A percentile compares a stretch with the other conserved stretches of the same genome.
Conservation (phyloP, 2,113 vertebrate species). For the Macrotis lagotis region DNA sequence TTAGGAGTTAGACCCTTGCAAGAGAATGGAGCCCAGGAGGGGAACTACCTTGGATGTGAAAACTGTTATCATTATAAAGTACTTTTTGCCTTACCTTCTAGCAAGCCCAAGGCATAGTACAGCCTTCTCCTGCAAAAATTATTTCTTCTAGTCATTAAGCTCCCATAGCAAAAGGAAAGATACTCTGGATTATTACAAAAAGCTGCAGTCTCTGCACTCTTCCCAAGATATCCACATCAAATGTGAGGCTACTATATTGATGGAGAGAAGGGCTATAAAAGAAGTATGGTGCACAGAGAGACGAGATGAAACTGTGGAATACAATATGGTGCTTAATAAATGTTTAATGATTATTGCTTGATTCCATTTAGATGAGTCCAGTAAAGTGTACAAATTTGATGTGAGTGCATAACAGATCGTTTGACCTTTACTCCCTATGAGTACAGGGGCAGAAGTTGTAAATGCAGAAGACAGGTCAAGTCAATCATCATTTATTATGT, state of each 20-base stretch:
- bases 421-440: not conserved
- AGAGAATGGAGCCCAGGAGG: not conserved
- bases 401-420: not conserved
- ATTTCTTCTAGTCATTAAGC: not conserved
- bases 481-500: not conserved
- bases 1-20: not conserved
- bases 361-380: not conserved
- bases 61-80: not conserved
- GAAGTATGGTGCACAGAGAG: not conserved
- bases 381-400: not conserved
- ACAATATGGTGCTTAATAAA: not conserved
- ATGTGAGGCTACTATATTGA: not conserved
- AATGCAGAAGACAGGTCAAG: not conserved
- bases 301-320: not conserved
- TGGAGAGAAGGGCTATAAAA: not conserved
- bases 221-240: not conserved
- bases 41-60: not conserved
- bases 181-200: not conserved
- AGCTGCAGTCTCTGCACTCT: not conserved
- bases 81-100: not conserved
- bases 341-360: not conserved
- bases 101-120: not conserved
- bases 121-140: not conserved
- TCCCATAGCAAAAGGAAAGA: not conserved
- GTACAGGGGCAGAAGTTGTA: not conserved